Percentiles rank a stretch among this genome's conserved stretches.
Conservation (phyloP, 2,113 vertebrate species). For the Tursiops truncatus region DNA sequence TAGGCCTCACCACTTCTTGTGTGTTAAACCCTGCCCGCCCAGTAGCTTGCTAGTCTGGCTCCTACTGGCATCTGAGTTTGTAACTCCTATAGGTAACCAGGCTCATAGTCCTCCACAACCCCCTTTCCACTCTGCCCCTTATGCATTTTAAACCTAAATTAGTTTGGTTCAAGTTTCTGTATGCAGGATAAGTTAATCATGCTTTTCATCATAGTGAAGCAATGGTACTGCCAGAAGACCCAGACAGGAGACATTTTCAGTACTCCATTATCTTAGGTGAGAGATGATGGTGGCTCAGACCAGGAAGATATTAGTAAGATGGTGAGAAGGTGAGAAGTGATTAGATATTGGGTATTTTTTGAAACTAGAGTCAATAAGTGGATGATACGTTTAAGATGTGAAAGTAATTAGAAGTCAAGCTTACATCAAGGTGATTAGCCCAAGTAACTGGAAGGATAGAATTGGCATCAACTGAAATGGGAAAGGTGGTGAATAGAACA, state of each 20-base stretch:
- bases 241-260: not conserved
- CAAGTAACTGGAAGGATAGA: not conserved
- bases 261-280: not conserved
- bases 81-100: not conserved
- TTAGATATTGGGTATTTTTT: not conserved
- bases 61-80: not conserved
- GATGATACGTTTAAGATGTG: not conserved
- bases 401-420: not conserved
- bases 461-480: not conserved
- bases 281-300: not conserved
- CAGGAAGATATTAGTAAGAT: not conserved
- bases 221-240: not conserved
- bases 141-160: slow-evolving; percentile 1
- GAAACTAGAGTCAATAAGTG: not conserved
- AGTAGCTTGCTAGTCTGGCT: not conserved
- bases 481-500: not conserved
- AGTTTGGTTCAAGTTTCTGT: not conserved
- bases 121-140: too few species aligned
- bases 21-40: not conserved
- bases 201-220: not conserved
- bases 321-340: not conserved
- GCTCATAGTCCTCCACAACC: not conserved
- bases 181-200: not conserved
- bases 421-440: not conserved
- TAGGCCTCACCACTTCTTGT: not conserved